Conservation (phyloP, 1,140 invertebrate species). For the Pinna nobilis region DNA sequence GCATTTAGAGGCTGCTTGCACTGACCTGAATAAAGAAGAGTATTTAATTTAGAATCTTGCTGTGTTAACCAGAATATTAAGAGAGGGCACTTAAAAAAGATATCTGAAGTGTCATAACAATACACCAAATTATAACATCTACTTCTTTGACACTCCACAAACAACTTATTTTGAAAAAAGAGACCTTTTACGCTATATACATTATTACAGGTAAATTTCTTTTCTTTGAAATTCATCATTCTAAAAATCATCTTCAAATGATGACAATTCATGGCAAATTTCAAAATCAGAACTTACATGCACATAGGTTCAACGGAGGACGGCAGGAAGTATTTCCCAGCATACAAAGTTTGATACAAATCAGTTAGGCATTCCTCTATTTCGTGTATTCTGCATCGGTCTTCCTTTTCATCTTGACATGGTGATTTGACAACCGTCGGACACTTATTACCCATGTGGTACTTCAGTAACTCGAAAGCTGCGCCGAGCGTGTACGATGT, state of each 20-base stretch:
- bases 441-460: conserved; percentile 13
- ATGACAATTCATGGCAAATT: neutral
- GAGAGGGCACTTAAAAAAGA: too few relatives aligned
- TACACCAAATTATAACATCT: too few relatives aligned
- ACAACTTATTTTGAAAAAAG: too few relatives aligned
- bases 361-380: neutral
- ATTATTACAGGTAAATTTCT: neutral
- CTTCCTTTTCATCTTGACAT: neutral
- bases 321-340: conserved; percentile 6
- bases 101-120: too few relatives aligned
- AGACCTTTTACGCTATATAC: neutral
- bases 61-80: too few relatives aligned
- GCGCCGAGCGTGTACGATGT: neutral
- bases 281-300: conserved; percentile 15
- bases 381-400: neutral
- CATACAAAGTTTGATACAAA: neutral
- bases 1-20: neutral
- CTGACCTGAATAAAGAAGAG: conserved; percentile 2
- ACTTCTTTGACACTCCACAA: too few relatives aligned
- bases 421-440: neutral
- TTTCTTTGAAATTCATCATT: neutral
- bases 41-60: neutral
- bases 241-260: neutral
- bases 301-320: conserved; percentile 2
- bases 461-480: neutral